Percentiles rank a stretch among this genome's conserved stretches.
Conservation (phyloP, 1,140 invertebrate genomes). For the Drosophila erecta region DNA sequence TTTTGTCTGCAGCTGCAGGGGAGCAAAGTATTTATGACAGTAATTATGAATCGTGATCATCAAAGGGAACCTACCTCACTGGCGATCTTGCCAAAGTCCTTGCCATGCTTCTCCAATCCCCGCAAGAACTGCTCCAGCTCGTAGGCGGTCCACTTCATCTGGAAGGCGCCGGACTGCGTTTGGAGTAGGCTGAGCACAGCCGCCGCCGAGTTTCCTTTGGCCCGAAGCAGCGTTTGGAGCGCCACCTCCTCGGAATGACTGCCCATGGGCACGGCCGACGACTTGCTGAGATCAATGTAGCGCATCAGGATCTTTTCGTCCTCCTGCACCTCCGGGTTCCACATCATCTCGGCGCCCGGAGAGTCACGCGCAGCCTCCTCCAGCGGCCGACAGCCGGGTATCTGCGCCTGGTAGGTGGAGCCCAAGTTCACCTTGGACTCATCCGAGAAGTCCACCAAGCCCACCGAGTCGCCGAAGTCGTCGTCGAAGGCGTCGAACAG, state of each 20-base stretch:
- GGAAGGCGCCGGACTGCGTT: slow-evolving; percentile 89
- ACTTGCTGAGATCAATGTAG: slow-evolving; percentile 96
- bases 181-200: slow-evolving; percentile 93
- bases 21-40: not conserved
- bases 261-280: slow-evolving; percentile 94
- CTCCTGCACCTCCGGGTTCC: slow-evolving; percentile 91
- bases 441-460: slow-evolving; percentile 79
- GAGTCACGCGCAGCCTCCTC: slow-evolving; percentile 50
- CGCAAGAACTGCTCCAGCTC: slow-evolving; percentile 96
- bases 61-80: slow-evolving; percentile 88
- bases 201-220: slow-evolving; percentile 94
- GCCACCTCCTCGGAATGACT: slow-evolving; percentile 98
- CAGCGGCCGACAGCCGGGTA: slow-evolving; percentile 86
- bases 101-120: slow-evolving; percentile 94
- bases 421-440: slow-evolving; percentile 94
- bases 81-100: slow-evolving; percentile 96
- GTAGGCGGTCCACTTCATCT: slow-evolving; percentile 93
- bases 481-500: slow-evolving; percentile 77
- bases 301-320: slow-evolving; percentile 80
- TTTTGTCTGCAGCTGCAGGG: slow-evolving; percentile 92
- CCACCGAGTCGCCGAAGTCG: slow-evolving; percentile 77
- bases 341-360: slow-evolving; percentile 90
- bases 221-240: slow-evolving; percentile 94
- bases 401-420: slow-evolving; percentile 93
- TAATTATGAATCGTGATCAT: not conserved